These are phyloP conservation scores for Nephrocerus scutellatus DNA, from an alignment of 2,888 invertebrate genomes.

Conservation along the genomic window DNA sequence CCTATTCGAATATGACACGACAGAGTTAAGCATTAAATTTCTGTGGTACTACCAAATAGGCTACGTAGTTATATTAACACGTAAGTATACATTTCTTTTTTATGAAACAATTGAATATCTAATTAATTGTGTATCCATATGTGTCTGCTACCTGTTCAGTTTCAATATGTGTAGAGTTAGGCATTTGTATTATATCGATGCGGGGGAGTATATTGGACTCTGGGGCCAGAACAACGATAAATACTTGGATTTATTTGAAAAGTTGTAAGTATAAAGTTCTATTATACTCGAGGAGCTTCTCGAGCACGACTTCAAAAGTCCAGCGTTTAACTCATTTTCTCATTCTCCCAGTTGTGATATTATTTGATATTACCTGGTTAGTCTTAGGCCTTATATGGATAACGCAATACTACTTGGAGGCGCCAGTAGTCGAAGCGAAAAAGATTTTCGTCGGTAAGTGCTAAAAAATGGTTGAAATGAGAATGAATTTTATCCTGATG, in stretches of 20 bases:
- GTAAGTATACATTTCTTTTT: conserved; percentile 33
- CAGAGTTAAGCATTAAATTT: conserved; percentile 43
- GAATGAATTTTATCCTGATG: too few species aligned
- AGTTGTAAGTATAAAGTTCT: conserved; percentile 54
- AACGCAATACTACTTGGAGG: conserved; percentile 58
- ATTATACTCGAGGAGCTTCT: conserved; percentile 1
- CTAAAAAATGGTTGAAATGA: too few species aligned
- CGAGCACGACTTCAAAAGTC: neutral
- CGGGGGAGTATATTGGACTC: conserved; percentile 73
- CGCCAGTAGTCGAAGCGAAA: conserved; percentile 62
- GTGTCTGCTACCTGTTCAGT: conserved; percentile 33
- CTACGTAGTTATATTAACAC: conserved; percentile 45
- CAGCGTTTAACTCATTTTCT: conserved; percentile 2
- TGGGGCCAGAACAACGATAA: conserved; percentile 65
- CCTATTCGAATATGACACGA: conserved; percentile 42
- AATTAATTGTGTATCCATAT: neutral
- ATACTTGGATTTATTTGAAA: conserved; percentile 70
- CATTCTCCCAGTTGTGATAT: conserved; percentile 59
- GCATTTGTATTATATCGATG: conserved; percentile 67
- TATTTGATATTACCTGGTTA: conserved; percentile 68
- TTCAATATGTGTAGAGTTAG: conserved; percentile 61
- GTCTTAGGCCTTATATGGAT: conserved; percentile 68
- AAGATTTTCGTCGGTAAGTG: conserved; percentile 67
- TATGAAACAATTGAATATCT: neutral
- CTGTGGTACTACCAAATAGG: conserved; percentile 47